Evolutionary conservation across 2,888 invertebrate species (phyloP).

Genomic region (Metallyticus violacea): DNA sequence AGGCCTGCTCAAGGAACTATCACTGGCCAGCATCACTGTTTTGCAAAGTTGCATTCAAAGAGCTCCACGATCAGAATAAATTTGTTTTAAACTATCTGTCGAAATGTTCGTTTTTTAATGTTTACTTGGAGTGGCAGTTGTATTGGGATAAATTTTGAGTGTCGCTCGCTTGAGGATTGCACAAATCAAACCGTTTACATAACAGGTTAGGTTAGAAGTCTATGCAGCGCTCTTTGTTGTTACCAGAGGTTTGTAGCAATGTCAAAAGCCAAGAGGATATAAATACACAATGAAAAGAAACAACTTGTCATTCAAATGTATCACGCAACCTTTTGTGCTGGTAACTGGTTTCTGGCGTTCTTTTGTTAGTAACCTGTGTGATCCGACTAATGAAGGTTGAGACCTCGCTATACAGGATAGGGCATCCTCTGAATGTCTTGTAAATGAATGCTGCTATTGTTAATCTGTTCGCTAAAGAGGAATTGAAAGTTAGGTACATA

Average conservation of each 20-base stretch:
- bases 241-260: background rate
- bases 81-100: no score
- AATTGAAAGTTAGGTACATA: no score
- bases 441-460: no score
- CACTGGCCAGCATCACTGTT: no score
- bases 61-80: no score
- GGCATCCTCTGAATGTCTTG: no score
- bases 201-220: background rate
- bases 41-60: no score
- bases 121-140: no score
- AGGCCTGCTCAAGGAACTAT: no score
- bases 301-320: background rate
- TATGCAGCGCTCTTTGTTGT: background rate
- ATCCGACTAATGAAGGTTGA: background rate
- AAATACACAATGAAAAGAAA: background rate
- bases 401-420: no score
- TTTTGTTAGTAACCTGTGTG: background rate
- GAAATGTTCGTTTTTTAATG: no score
- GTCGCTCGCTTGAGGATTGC: background rate
- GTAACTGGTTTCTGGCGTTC: background rate
- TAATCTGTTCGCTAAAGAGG: no score
- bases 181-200: background rate
- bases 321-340: background rate
- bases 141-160: background rate
- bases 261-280: background rate